These are phyloP conservation scores for Zhuqinia jingwanae DNA, from an alignment of 2,888 invertebrate species.

Conservation along the genomic window DNA sequence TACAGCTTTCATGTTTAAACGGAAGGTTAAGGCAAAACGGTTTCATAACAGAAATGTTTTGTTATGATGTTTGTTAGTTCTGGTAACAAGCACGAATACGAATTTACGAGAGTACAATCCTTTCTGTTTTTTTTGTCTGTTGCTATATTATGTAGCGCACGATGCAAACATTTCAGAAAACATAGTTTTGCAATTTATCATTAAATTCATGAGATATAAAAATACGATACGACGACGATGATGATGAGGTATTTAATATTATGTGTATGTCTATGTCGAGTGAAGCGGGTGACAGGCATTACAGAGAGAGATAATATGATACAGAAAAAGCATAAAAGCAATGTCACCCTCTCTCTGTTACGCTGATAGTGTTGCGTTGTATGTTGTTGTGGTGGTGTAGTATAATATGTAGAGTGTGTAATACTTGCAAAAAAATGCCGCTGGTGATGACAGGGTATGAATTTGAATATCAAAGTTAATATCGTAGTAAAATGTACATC, in stretches of 20 bases:
- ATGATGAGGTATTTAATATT: too few relatives aligned
- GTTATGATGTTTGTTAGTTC: background rate
- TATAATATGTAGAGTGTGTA: background rate
- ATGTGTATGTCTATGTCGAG: background rate
- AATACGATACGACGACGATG: background rate
- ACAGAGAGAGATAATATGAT: too few relatives aligned
- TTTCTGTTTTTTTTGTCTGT: background rate
- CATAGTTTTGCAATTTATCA: conserved; percentile 59
- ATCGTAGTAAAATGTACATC: background rate
- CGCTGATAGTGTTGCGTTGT: conserved; percentile 16
- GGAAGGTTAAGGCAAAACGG: conserved; percentile 65
- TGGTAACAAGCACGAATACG: conserved; percentile 36
- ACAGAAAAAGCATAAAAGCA: background rate
- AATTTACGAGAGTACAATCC: background rate
- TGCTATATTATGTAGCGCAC: background rate
- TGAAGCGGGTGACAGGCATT: conserved; percentile 8
- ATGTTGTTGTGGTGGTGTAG: too few relatives aligned
- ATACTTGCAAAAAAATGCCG: conserved; percentile 30
- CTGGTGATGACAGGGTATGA: conserved; percentile 40
- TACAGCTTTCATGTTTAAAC: conserved; percentile 55
- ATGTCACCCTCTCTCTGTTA: conserved; percentile 4
- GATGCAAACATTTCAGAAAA: conserved; percentile 43
- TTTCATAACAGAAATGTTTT: conserved; percentile 28
- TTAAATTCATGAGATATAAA: conserved; percentile 38
- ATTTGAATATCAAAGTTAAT: conserved; percentile 44